phyloP scores from a whole-genome alignment of 1,140 invertebrate genomes.

The Lethrus apterus region DNA sequence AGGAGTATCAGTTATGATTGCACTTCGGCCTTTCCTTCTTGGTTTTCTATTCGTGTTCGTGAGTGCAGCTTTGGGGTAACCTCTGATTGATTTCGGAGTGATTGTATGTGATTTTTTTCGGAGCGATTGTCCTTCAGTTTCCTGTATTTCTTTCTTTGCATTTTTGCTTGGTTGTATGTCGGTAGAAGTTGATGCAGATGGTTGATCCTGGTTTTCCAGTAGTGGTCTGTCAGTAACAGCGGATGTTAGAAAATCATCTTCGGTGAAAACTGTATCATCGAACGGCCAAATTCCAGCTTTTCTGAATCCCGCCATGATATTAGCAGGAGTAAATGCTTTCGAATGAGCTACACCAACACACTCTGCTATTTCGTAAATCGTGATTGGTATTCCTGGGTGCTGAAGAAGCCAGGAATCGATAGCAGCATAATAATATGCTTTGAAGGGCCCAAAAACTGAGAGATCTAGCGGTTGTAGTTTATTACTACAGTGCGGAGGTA shows the following conservation, averaged over 20 bases:
- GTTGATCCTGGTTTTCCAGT: too few species aligned
- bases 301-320: not conserved
- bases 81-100: too few species aligned
- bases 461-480: conserved; percentile 13
- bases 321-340: conserved; percentile 5
- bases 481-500: conserved; percentile 24
- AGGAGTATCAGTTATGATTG: too few species aligned
- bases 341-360: conserved; percentile 6
- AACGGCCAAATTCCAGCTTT: conserved; percentile 10
- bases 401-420: conserved; percentile 32
- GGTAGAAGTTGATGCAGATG: too few species aligned
- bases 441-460: conserved; percentile 33
- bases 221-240: conserved; percentile 1
- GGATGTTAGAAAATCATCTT: not conserved
- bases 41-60: too few species aligned
- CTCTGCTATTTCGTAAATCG: conserved; percentile 1
- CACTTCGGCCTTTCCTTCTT: too few species aligned
- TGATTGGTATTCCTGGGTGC: conserved; percentile 14
- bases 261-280: conserved; percentile 8
- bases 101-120: too few species aligned
- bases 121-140: too few species aligned
- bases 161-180: too few species aligned
- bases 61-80: too few species aligned
- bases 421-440: conserved; percentile 32
- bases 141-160: too few species aligned